Base-by-base conservation (phyloP, 2,797 vertebrate genomes). In the Enoplosus armatus region DNA sequence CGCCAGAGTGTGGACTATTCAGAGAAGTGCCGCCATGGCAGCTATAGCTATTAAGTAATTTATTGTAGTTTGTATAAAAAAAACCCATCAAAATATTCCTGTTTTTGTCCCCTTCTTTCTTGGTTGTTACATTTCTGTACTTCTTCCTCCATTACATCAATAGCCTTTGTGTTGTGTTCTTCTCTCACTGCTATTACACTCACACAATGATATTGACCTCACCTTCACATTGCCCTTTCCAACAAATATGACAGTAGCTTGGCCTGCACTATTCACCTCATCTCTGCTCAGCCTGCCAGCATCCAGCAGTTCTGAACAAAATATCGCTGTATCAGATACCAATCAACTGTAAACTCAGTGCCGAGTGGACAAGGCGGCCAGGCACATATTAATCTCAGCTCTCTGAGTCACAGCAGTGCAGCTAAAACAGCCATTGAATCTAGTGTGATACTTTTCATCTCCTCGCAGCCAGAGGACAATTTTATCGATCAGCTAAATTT, bases 201-300 rank as follows among this genome's bases (percentile, higher is more conserved):
- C 64, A 77, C 55, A 48, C 41, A 37, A 16, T 76, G 56, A 79
- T 7, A 22, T 54, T 76, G 33, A 59, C 70, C 50, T 86, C 69
- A 70, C 76, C 75, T 82, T 85, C 37, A 64, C 53, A 8, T 41
- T 70, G 27, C 41, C 75, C 63, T 77, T 71, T 74, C 41, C 53
- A 70, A 33, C 58, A 72, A 84, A 85, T 61, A 70, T 67, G 76
- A 75, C 73, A 82, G 61, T 1, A 69, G 78, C 81, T 84, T 75
- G 80, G 75, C 8, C 66, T 29, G 83, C 77, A 63, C 69, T 24
- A 55, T 62, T 82, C 72, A 59, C 35, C 75, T 63, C 45, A 20
- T 58, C 58, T 64, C 68, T 33, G 60, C 71, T 76, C 61, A 39
- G 62, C 50, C 77, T 75, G 66, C 73, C 68, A 65, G 55, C 37